phyloP scores from a whole-genome alignment of 2,797 vertebrate genomes.

The Telmatherina bonti region DNA sequence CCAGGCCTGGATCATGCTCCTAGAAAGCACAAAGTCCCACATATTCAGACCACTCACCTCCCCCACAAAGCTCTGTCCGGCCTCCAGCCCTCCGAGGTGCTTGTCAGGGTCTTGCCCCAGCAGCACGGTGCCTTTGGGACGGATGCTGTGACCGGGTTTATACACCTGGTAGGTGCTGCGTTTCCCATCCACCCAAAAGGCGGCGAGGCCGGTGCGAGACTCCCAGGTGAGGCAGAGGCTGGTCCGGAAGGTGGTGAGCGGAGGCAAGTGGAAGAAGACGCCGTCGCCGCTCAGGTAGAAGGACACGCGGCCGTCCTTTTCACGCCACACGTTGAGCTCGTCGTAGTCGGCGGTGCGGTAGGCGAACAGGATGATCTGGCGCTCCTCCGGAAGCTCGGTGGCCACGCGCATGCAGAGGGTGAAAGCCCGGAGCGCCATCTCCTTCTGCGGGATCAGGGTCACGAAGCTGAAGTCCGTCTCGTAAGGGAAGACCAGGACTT shows the following conservation, averaged over 20 bases:
- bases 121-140: constrained; percentile 63
- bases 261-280: constrained; percentile 76
- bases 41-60: constrained; percentile 83
- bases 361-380: constrained; percentile 85
- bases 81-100: constrained; percentile 75
- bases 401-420: constrained; percentile 84
- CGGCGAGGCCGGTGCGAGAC: constrained; percentile 73
- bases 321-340: constrained; percentile 86
- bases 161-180: constrained; percentile 82
- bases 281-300: constrained; percentile 85
- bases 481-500: constrained; percentile 84
- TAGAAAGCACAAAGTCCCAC: constrained; percentile 81
- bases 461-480: constrained; percentile 86
- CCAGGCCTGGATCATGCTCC: constrained; percentile 66
- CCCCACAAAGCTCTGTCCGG: constrained; percentile 80
- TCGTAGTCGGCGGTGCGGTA: constrained; percentile 84
- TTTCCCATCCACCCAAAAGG: constrained; percentile 81
- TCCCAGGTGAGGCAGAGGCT: constrained; percentile 87
- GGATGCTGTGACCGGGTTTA: constrained; percentile 78
- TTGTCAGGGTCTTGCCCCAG: constrained; percentile 85
- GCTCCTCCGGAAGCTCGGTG: constrained; percentile 81
- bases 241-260: constrained; percentile 81
- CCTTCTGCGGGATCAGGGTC: constrained; percentile 79
- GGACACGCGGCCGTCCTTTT: constrained; percentile 81
- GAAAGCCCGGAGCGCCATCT: constrained; percentile 80